phyloP scores from a whole-genome alignment of 2,113 vertebrate genomes.

The Serilophus lunatus region DNA sequence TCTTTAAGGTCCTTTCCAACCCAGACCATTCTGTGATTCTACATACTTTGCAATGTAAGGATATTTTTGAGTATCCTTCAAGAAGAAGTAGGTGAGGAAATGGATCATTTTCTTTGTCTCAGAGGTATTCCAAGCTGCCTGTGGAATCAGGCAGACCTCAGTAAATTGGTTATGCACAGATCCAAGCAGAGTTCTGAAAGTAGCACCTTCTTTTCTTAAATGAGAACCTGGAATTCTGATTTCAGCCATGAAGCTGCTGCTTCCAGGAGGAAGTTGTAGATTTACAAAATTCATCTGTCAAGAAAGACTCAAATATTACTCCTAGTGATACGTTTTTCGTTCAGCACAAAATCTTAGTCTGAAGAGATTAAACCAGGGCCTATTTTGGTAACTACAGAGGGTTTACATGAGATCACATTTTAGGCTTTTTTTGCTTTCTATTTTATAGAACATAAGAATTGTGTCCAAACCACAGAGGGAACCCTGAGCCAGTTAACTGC shows the following conservation, averaged over 20 bases:
- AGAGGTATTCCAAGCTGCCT: neutral
- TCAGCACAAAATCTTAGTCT: neutral
- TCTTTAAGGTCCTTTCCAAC: neutral
- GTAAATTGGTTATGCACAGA: neutral
- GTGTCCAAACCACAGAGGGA: neutral
- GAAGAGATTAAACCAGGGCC: neutral
- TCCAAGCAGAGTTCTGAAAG: neutral
- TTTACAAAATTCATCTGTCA: neutral
- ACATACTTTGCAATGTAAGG: neutral
- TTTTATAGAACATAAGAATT: neutral
- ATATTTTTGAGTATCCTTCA: neutral
- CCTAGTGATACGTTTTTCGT: neutral
- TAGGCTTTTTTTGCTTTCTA: neutral
- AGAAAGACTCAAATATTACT: neutral
- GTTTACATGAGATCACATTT: neutral
- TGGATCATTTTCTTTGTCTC: neutral
- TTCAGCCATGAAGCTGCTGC: neutral
- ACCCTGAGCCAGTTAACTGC: neutral
- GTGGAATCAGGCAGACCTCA: neutral
- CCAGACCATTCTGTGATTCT: neutral
- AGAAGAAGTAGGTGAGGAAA: neutral
- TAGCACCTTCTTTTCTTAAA: neutral
- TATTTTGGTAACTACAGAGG: neutral
- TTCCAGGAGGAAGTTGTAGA: neutral
- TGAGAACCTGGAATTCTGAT: neutral